A percentile compares a stretch with the other conserved stretches of the same genome.
Conservation (phyloP, 2,888 invertebrate genomes). For the Autographa pulchrina region DNA sequence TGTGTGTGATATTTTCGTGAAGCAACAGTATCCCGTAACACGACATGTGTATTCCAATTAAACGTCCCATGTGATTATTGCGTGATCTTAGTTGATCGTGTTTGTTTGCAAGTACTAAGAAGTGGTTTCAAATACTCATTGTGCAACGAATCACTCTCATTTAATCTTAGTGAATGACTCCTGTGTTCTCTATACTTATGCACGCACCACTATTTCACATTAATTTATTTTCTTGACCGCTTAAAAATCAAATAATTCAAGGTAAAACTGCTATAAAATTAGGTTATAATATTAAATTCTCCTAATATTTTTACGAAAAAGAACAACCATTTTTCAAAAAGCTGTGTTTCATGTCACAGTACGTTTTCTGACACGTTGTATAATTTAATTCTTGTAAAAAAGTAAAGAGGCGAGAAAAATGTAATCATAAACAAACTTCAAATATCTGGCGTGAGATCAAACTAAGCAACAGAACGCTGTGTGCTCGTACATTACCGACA, state of each 20-base stretch:
- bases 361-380: conserved; percentile 64
- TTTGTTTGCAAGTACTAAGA: conserved; percentile 31
- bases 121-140: conserved; percentile 32
- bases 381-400: conserved; percentile 63
- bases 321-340: conserved; percentile 51
- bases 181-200: conserved; percentile 7
- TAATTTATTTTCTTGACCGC: conserved; percentile 26
- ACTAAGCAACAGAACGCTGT: conserved; percentile 58
- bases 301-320: conserved; percentile 47
- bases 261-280: conserved; percentile 46
- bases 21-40: conserved; percentile 27
- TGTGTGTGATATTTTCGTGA: conserved; percentile 7
- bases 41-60: conserved; percentile 48
- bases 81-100: conserved; percentile 45
- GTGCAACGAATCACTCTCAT: conserved; percentile 34
- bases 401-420: conserved; percentile 63
- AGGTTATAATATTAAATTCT: conserved; percentile 59
- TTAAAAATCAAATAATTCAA: conserved; percentile 34
- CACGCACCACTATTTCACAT: conserved; percentile 18
- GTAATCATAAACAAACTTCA: conserved; percentile 64
- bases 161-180: conserved; percentile 19
- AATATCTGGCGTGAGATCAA: conserved; percentile 62
- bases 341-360: conserved; percentile 64
- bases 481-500: conserved; percentile 51
- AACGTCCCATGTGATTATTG: conserved; percentile 51